Evolutionary conservation across 2,888 invertebrate species (phyloP).

Genomic region (Drosophila barbarae): DNA sequence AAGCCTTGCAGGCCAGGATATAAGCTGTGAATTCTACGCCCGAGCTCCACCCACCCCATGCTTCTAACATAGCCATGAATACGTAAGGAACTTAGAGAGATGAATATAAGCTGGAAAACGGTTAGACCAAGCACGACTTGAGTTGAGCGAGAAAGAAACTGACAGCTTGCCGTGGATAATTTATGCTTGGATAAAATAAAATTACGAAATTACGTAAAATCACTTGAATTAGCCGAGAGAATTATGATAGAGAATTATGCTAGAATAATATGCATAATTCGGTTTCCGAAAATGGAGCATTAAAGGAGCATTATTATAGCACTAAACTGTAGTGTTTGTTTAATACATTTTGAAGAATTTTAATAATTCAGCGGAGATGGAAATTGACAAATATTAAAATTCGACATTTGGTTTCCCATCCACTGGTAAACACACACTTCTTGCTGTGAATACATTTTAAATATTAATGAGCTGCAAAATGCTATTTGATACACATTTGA

Average conservation of each 20-base stretch:
- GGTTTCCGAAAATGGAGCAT: neutral
- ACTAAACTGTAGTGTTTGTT: neutral
- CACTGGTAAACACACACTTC: neutral
- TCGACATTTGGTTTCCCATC: neutral
- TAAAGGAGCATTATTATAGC: neutral
- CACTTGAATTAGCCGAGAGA: neutral
- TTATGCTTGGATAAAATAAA: constrained; percentile 18
- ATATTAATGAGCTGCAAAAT: constrained; percentile 15
- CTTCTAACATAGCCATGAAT: constrained; percentile 21
- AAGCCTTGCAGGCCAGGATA: constrained; percentile 26
- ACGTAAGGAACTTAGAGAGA: constrained; percentile 18
- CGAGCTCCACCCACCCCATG: constrained; percentile 1
- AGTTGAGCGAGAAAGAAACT: constrained; percentile 7
- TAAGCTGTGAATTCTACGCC: constrained; percentile 31
- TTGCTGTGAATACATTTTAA: constrained; percentile 5
- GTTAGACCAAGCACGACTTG: constrained; percentile 17
- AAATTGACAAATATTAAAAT: constrained; percentile 1
- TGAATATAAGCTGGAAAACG: constrained; percentile 28
- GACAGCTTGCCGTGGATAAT: constrained; percentile 19
- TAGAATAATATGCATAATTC: neutral
- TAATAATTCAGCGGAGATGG: neutral
- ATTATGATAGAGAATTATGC: constrained; percentile 1
- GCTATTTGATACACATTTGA: constrained; percentile 10
- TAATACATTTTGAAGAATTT: neutral
- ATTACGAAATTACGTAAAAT: constrained; percentile 11